A percentile compares a stretch with the other conserved stretches of the same genome.
Conservation (phyloP, 2,888 invertebrate species). For the Tanytarsus gracilentus region DNA sequence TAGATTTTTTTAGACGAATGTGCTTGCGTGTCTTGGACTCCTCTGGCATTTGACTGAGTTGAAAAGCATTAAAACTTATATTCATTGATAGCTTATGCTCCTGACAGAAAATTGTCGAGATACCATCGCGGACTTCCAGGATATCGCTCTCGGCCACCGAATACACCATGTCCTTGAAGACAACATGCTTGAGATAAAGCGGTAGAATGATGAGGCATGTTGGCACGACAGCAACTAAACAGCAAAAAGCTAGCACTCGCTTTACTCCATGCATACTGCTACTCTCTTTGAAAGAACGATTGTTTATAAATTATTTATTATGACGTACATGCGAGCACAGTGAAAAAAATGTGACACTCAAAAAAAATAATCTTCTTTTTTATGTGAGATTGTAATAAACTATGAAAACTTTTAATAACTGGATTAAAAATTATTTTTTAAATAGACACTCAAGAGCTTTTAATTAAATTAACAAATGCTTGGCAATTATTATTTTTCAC, state of each 20-base stretch:
- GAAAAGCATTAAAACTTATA: constrained; percentile 60
- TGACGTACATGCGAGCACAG: no score
- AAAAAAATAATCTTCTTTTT: no score
- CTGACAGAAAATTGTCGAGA: constrained; percentile 74
- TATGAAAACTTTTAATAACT: no score
- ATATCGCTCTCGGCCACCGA: constrained; percentile 77
- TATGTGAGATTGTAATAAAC: no score
- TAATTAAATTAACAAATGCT: no score
- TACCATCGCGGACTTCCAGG: constrained; percentile 66
- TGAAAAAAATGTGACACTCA: no score
- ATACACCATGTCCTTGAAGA: constrained; percentile 68
- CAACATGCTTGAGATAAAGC: constrained; percentile 63
- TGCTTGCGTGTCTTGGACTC: constrained; percentile 62
- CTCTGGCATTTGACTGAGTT: constrained; percentile 60
- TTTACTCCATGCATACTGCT: constrained; percentile 71
- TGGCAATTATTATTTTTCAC: no score
- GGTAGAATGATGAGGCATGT: constrained; percentile 66
- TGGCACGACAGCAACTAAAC: constrained; percentile 66
- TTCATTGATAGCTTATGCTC: constrained; percentile 71
- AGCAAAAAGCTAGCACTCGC: constrained; percentile 67
- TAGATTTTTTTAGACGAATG: constrained; percentile 68
- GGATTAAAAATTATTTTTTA: no score
- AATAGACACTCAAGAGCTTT: no score
- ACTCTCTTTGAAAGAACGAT: constrained; percentile 47
- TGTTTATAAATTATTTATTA: not conserved